Conservation (phyloP, 2,797 vertebrate species). For the Ambastaia sidthimunki region DNA sequence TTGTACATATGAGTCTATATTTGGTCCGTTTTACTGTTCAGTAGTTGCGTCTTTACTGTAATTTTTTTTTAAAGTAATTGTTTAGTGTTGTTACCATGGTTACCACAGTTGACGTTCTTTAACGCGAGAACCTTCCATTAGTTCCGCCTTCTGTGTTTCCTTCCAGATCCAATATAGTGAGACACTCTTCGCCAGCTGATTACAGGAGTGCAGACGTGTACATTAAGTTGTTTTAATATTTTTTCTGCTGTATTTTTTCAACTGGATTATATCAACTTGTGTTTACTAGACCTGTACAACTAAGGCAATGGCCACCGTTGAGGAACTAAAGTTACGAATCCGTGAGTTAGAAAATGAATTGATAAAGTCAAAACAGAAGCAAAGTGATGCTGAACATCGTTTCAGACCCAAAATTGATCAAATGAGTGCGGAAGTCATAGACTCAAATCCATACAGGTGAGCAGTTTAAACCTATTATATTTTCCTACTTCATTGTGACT, state of each 20-base stretch:
- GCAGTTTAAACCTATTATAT: background rate
- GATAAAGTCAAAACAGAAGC: slow-evolving; percentile 79
- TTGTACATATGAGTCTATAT: too few relatives aligned
- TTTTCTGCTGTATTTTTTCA: accelerated
- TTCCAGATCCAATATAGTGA: slow-evolving; percentile 63
- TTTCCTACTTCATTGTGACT: background rate
- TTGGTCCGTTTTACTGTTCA: too few relatives aligned
- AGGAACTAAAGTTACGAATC: slow-evolving; percentile 84
- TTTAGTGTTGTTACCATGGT: background rate
- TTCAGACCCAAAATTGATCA: slow-evolving; percentile 82
- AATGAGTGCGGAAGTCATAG: slow-evolving; percentile 95
- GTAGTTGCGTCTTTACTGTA: too few relatives aligned
- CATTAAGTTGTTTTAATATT: slow-evolving; percentile 43
- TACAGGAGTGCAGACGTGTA: slow-evolving; percentile 75
- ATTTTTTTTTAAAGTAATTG: too few relatives aligned
- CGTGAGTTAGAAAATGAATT: slow-evolving; percentile 88
- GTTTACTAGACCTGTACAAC: background rate
- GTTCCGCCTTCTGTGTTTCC: slow-evolving; percentile 53
- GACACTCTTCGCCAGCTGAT: slow-evolving; percentile 65
- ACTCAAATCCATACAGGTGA: slow-evolving; percentile 97
- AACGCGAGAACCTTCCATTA: background rate
- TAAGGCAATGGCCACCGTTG: slow-evolving; percentile 75
- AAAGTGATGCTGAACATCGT: slow-evolving; percentile 66
- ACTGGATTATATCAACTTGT: too few relatives aligned
- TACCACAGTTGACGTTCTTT: background rate